Conservation (phyloP, 2,888 invertebrate genomes). For the Stramonita haemastoma region DNA sequence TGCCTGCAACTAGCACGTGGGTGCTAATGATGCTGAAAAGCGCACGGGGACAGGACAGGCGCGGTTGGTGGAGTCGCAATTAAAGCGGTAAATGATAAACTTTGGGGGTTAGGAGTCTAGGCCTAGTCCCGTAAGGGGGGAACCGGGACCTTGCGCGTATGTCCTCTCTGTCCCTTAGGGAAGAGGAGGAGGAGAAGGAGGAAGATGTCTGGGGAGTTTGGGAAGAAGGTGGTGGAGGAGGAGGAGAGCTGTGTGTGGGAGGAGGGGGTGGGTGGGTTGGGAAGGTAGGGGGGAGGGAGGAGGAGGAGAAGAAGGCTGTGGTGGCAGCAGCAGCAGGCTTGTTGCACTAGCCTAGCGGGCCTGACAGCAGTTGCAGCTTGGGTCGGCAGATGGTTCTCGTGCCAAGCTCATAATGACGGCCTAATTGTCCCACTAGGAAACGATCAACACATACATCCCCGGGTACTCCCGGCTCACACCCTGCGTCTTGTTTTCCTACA, state of each 20-base stretch:
- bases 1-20: conserved; percentile 16
- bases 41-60: not conserved
- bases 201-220: no score
- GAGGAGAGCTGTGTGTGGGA: not conserved
- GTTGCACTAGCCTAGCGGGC: not conserved
- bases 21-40: conserved; percentile 17
- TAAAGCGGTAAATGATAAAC: not conserved
- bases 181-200: no score
- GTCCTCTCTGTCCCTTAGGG: not conserved
- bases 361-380: conserved; percentile 29
- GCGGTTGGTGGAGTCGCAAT: not conserved
- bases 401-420: conserved; percentile 30
- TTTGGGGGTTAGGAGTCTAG: not conserved
- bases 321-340: not conserved
- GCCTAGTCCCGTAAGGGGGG: not conserved
- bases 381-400: conserved; percentile 36
- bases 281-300: not conserved
- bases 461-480: not conserved
- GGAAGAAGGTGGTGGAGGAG: not conserved
- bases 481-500: not conserved
- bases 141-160: not conserved
- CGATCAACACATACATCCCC: not conserved
- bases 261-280: not conserved
- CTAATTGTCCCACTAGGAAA: conserved; percentile 36
- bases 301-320: not conserved